Evolutionary conservation across 92 coral and sea anemone species (phyloP).

Genomic region (Zoanthus gigantus): DNA sequence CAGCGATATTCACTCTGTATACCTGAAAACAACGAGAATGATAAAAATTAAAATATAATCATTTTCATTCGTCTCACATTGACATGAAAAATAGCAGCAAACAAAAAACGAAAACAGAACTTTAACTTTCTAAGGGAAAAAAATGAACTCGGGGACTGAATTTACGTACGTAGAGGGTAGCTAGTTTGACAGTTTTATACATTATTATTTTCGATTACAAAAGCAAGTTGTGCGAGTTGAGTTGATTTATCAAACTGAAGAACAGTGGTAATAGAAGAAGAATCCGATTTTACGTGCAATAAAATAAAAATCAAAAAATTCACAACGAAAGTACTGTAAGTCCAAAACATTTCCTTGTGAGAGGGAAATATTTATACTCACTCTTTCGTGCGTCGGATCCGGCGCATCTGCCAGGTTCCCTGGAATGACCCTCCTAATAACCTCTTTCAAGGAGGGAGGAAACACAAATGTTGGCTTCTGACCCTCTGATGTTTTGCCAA

Average conservation of each 20-base stretch:
- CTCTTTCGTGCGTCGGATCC: neutral
- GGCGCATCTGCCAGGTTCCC: constrained; percentile 12
- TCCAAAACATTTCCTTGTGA: constrained; percentile 4
- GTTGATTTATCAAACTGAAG: constrained; percentile 1
- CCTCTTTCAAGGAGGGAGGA: neutral
- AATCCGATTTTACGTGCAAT: neutral
- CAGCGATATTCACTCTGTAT: constrained; percentile 48
- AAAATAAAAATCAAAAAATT: neutral
- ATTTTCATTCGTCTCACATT: neutral
- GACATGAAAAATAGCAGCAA: constrained; percentile 4
- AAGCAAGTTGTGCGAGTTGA: neutral
- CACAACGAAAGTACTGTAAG: constrained; percentile 5
- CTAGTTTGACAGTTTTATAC: constrained; percentile 2
- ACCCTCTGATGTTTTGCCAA: neutral
- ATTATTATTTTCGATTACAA: neutral
- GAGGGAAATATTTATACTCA: constrained; percentile 12
- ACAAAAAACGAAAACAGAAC: constrained; percentile 7
- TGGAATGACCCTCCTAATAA: neutral
- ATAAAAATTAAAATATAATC: constrained; percentile 1
- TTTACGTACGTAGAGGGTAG: neutral
- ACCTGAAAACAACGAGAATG: constrained; percentile 50
- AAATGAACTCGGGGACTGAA: constrained; percentile 1
- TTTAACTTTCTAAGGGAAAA: neutral
- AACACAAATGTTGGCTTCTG: constrained; percentile 9
- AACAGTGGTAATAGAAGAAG: neutral